Evolutionary conservation across 2,113 vertebrate genomes (phyloP).

Genomic region (Peromyscus maniculatus): DNA sequence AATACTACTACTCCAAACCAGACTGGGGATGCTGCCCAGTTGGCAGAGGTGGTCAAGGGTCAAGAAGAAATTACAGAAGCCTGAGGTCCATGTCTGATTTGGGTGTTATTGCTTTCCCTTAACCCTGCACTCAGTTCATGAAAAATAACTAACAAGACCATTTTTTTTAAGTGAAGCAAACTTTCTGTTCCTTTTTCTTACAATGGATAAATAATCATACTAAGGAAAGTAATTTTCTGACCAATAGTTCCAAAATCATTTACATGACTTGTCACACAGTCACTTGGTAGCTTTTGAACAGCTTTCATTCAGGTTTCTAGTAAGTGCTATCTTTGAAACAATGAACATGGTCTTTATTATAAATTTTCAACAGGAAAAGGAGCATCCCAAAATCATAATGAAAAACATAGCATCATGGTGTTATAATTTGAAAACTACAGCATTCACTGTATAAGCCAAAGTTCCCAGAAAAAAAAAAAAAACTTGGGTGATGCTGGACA

Average conservation of each 20-base stretch:
- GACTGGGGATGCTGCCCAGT: neutral
- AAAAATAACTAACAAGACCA: neutral
- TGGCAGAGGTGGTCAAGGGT: neutral
- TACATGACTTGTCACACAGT: neutral
- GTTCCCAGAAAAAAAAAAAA: neutral
- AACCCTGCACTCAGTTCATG: neutral
- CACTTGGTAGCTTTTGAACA: neutral
- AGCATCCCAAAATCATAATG: neutral
- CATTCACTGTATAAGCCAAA: neutral
- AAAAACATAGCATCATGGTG: neutral
- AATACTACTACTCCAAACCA: conserved; percentile 3
- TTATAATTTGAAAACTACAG: neutral
- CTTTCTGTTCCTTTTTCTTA: neutral
- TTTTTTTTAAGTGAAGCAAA: conserved; percentile 38
- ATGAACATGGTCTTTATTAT: neutral
- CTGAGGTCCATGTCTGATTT: neutral
- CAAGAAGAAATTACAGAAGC: neutral
- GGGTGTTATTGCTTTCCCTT: neutral
- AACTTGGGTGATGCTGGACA: neutral
- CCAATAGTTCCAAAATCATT: neutral
- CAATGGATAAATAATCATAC: conserved; percentile 7
- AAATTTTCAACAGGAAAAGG: conserved; percentile 22
- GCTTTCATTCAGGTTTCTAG: conserved; percentile 17
- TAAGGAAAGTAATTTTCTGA: conserved; percentile 11
- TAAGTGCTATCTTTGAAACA: conserved; percentile 38